These are phyloP conservation scores for Diplodus puntazzo DNA, from an alignment of 2,797 vertebrate species.

Conservation along the genomic window DNA sequence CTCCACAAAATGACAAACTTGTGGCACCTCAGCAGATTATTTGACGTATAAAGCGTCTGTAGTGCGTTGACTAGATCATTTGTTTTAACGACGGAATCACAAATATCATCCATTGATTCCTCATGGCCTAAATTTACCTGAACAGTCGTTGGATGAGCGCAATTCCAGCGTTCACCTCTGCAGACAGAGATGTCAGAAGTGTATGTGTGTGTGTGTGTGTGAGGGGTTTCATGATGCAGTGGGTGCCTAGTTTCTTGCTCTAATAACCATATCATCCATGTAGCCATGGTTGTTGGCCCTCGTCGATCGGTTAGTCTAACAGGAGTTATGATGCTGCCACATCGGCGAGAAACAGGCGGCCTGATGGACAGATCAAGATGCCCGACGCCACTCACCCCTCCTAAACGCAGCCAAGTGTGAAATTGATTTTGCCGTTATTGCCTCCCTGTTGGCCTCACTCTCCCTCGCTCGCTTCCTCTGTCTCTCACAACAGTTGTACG, in stretches of 20 bases:
- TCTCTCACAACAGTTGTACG: constrained; percentile 37
- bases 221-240: constrained; percentile 15
- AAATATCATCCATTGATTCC: constrained; percentile 1
- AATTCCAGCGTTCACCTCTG: constrained; percentile 13
- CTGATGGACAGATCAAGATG: constrained; percentile 76
- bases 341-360: neutral
- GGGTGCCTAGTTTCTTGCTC: constrained; percentile 50
- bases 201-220: neutral
- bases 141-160: constrained; percentile 37
- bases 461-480: constrained; percentile 9
- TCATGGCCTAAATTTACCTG: constrained; percentile 22
- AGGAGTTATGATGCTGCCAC: constrained; percentile 56
- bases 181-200: constrained; percentile 41
- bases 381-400: constrained; percentile 63
- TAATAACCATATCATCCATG: constrained; percentile 56
- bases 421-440: constrained; percentile 81
- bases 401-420: constrained; percentile 75
- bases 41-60: neutral
- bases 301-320: constrained; percentile 50
- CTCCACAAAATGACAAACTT: neutral
- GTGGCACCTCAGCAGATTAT: neutral
- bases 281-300: constrained; percentile 46
- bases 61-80: neutral
- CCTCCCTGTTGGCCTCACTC: constrained; percentile 43
- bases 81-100: constrained; percentile 7